Evolutionary conservation across 1,140 invertebrate genomes (phyloP), one percentile per base, ranked within the genome.

Genomic region (Nasonia longicornis): DNA sequence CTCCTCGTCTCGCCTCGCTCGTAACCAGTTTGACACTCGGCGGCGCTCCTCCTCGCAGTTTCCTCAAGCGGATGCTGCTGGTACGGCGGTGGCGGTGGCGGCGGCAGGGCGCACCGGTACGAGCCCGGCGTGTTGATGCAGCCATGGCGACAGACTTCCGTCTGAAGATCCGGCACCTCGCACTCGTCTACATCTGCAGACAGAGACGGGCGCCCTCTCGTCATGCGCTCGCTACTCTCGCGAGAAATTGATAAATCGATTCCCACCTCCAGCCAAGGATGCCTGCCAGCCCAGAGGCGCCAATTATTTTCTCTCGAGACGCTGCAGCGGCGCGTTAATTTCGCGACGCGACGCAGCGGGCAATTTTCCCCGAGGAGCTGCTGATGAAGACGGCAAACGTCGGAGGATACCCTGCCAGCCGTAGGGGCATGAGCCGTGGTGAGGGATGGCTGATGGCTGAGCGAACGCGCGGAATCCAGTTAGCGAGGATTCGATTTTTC

Each of bases 101-200:
- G 12, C 14, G 75, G 12, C 0, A 42, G 81, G 11, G 87, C 82
- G 80, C 91, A 91, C 42, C 87, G 84, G 80, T 91, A 92, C 81
- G 91, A 91, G 10, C 92, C 92, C 29, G 90, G 89, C n/a, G 90
- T 92, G 83, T 92, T 92, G 84, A 91, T 88, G 84, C 92, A 93
- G 31, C 89, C 89, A 67, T 90, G 89, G 71, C 87, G 87, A 86
- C 92, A 92, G 74, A 87, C 84, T 79, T 90, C 89, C 78, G 87
- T 88, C 83, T 90, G 88, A n/a, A 90, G 86, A 82, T 91, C 91
- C 48, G 91, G 89, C 26, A 91, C 87, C 31, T 86, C 86, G 83
- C 94, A 94, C 84, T 94, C 94, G 86, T 94, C 92, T 73, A 94
- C 91, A 86, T 94, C 94, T 93, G 85, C 29, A 64, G 26, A 38